Base-by-base conservation (phyloP, 1,140 invertebrate species). In the Drosophila yakuba region DNA sequence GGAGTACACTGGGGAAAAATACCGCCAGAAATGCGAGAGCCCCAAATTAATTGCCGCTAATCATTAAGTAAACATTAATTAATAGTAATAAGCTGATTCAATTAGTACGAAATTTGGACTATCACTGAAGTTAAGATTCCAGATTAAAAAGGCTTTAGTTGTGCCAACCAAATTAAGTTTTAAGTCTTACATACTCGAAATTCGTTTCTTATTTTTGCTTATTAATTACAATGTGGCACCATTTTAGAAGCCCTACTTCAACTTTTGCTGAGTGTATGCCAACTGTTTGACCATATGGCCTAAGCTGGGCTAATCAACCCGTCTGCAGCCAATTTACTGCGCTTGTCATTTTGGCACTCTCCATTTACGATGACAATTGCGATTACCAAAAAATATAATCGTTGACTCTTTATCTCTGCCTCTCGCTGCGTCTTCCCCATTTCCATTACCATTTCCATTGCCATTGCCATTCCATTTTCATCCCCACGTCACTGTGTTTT, bases 281-380 rank as follows among this genome's bases (percentile, higher is more conserved):
- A 55, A 47, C 32, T 44, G 48, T 45, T 48, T 51, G 17, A 17
- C 61, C 72, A 73, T 76, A 67, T 83, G 62, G 55, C 56, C 52
- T 75, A 67, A 75, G 68, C 67, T 14, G 47, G 47, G 55, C 60
- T 86, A 86, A 86, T 86, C 83, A 86, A 80, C 66, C 76, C 67
- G 74, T 88, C 78, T 74, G 69, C 52, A 55, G 50, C 51, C 75
- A 78, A 79, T 88, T 86, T 86, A 86, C 86, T 47, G 74, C 83
- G 51, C 50, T 62, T 84, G 66, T 76, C 71, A 76, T 83, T 84
- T 68, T 47, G 75, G 56, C 56, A 66, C 66, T 68, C 50, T 52
- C 68, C 80, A 80, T 82, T 82, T 83, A 83, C 74, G 79, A 78
- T 81, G 75, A 68, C 64, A 64, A 81, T 81, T 66, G 61, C 47